Conservation (phyloP, 2,888 invertebrate genomes). For the Blomia tropicalis region DNA sequence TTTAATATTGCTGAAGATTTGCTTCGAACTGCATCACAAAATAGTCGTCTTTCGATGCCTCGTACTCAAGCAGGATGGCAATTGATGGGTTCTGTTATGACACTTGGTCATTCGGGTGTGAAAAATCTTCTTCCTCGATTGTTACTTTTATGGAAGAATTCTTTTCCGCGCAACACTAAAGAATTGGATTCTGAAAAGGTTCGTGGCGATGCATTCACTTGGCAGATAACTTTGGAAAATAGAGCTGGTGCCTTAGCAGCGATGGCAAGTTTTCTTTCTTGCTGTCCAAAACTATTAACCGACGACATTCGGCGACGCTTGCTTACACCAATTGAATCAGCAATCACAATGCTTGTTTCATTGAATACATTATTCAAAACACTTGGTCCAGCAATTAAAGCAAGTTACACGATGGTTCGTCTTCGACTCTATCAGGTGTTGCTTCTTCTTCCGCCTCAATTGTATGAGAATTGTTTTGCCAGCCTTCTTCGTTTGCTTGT, state of each 20-base stretch:
- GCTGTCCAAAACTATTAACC: conserved; percentile 74
- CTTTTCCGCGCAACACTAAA: conserved; percentile 86
- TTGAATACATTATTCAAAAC: conserved; percentile 66
- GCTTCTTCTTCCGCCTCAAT: conserved; percentile 55
- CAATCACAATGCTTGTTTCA: conserved; percentile 79
- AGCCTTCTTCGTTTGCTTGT: conserved; percentile 72
- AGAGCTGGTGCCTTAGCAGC: conserved; percentile 89
- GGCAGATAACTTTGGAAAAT: conserved; percentile 93
- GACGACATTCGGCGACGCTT: conserved; percentile 80
- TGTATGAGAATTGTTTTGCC: conserved; percentile 68
- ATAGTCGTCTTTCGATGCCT: conserved; percentile 79
- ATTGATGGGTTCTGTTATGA: conserved; percentile 88
- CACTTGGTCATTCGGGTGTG: conserved; percentile 77
- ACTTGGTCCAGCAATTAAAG: conserved; percentile 80
- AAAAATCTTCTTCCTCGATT: conserved; percentile 79
- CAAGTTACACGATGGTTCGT: conserved; percentile 80
- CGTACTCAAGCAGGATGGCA: conserved; percentile 96
- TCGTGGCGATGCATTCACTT: conserved; percentile 92
- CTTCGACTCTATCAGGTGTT: conserved; percentile 79
- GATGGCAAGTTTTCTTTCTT: conserved; percentile 75
- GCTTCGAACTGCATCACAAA: conserved; percentile 85
- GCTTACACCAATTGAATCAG: conserved; percentile 80
- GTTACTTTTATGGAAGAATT: conserved; percentile 87
- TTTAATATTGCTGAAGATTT: conserved; percentile 94
- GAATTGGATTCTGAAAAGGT: conserved; percentile 93